Evolutionary conservation across 2,113 vertebrate species (phyloP).

Genomic region (Spheniscus mendiculus): DNA sequence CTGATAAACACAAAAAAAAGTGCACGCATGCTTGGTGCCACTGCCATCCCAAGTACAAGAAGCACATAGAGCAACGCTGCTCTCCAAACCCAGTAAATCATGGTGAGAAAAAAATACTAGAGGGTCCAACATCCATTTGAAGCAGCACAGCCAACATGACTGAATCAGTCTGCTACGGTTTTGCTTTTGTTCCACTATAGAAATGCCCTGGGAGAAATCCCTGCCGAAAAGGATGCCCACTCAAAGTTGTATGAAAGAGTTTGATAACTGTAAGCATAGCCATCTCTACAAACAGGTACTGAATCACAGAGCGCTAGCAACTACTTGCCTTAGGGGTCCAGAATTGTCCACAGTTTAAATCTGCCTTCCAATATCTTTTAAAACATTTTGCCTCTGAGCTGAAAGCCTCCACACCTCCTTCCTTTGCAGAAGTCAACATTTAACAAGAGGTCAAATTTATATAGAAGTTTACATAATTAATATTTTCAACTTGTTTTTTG

Average conservation of each 20-base stretch:
- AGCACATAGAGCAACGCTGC: fast-evolving
- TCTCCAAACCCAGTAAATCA: not conserved
- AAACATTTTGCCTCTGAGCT: not conserved
- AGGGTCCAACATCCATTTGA: not conserved
- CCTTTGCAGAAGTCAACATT: not conserved
- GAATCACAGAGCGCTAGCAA: not conserved
- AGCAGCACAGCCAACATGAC: not conserved
- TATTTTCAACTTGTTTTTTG: not conserved
- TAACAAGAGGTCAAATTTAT: not conserved
- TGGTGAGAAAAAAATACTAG: not conserved
- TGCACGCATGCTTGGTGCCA: no score
- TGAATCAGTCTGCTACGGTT: not conserved
- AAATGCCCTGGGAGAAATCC: not conserved
- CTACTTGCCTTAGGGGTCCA: not conserved
- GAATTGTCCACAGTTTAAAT: not conserved
- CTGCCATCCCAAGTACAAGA: not conserved
- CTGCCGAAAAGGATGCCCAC: not conserved
- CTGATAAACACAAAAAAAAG: not conserved
- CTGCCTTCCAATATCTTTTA: not conserved
- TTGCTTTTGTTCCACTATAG: not conserved
- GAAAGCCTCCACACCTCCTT: not conserved
- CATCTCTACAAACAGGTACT: not conserved
- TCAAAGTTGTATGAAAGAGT: not conserved
- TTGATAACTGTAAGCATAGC: not conserved
- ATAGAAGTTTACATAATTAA: not conserved